Evolutionary conservation across 1,140 invertebrate genomes (phyloP).

Genomic region (Eumeta japonica): DNA sequence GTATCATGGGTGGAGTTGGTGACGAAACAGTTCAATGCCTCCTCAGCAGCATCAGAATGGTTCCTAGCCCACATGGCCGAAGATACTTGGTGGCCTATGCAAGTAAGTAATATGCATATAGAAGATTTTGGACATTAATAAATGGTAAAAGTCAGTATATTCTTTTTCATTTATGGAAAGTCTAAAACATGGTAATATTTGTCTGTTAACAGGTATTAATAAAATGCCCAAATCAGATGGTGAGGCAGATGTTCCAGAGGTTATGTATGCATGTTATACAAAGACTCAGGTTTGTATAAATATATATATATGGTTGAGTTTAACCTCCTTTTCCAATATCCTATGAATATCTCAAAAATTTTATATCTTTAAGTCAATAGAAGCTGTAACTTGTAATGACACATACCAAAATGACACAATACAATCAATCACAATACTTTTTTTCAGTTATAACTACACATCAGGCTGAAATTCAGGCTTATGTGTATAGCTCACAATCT

Average conservation of each 20-base stretch:
- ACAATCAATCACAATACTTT: too few relatives aligned
- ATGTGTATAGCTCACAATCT: too few relatives aligned
- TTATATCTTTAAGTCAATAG: too few relatives aligned
- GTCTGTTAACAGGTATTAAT: slow-evolving; percentile 69
- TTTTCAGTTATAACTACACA: too few relatives aligned
- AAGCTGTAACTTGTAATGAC: too few relatives aligned
- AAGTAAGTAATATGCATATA: slow-evolving; percentile 58
- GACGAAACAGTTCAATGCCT: slow-evolving; percentile 91
- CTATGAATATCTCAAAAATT: too few relatives aligned
- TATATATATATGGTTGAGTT: slow-evolving; percentile 5
- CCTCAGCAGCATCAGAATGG: slow-evolving; percentile 87
- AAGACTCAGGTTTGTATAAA: slow-evolving; percentile 67
- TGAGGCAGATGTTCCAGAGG: slow-evolving; percentile 90
- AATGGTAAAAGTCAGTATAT: slow-evolving; percentile 4
- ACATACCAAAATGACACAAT: too few relatives aligned
- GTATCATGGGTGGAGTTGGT: slow-evolving; percentile 93
- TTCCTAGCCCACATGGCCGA: slow-evolving; percentile 90
- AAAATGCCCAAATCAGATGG: slow-evolving; percentile 94
- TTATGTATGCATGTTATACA: slow-evolving; percentile 93
- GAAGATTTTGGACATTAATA: not conserved
- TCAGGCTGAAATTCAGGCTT: too few relatives aligned
- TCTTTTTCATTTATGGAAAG: not conserved
- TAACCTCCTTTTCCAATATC: slow-evolving; percentile 6
- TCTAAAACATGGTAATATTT: slow-evolving; percentile 8
- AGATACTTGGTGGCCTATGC: slow-evolving; percentile 92